Percentiles rank a stretch among this genome's conserved stretches.
phyloP scores from a whole-genome alignment of 2,113 vertebrate genomes.

The Istiophorus platypterus region DNA sequence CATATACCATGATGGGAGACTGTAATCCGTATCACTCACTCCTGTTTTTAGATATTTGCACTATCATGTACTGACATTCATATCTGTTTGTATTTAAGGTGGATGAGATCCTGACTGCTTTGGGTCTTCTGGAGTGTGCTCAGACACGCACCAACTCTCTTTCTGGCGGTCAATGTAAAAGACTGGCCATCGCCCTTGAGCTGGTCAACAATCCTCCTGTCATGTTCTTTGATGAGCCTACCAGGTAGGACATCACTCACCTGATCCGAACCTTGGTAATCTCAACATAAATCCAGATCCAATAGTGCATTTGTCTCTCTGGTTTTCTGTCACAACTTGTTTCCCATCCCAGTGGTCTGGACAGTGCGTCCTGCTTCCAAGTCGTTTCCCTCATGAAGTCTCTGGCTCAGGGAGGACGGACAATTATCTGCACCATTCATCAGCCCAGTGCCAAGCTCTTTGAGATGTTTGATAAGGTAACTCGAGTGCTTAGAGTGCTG shows the following conservation, averaged over 20 bases:
- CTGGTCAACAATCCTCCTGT: conserved; percentile 98
- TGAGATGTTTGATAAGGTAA: conserved; percentile 99
- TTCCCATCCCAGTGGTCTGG: conserved; percentile 88
- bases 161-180: conserved; percentile 95
- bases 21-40: neutral
- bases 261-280: neutral
- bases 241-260: conserved; percentile 84
- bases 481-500: conserved; percentile 35
- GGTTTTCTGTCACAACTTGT: neutral
- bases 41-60: neutral
- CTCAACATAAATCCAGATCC: conserved; percentile 3
- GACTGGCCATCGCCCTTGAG: conserved; percentile 96
- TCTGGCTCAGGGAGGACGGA: conserved; percentile 95
- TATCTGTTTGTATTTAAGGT: conserved; percentile 84
- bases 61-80: neutral
- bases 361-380: conserved; percentile 97
- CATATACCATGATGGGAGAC: neutral
- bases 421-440: conserved; percentile 99
- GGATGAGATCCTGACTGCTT: conserved; percentile 95
- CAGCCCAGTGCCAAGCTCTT: conserved; percentile 99
- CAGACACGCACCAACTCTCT: conserved; percentile 93
- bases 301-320: neutral
- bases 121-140: conserved; percentile 94
- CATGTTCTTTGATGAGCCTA: conserved; percentile 99
- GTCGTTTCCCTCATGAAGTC: conserved; percentile 97